Evolutionary conservation across 2,797 vertebrate species (phyloP), one percentile per base, ranked within the genome.

Genomic region (Gymnodraco acuticeps): DNA sequence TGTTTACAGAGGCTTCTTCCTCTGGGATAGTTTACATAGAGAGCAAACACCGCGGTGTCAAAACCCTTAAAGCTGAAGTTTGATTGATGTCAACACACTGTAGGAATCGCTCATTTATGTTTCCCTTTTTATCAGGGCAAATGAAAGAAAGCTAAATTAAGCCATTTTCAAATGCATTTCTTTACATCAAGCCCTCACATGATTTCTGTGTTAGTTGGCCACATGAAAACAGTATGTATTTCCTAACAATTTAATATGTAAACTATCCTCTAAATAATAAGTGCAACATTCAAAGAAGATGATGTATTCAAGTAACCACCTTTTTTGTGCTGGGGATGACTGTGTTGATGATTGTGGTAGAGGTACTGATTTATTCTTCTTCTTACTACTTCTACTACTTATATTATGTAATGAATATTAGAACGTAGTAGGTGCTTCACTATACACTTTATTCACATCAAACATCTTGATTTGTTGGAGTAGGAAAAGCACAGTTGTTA

Each of bases 1-100:
- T 65, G 71, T 75, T 79, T 78, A 74, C 46, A 54, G 4, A 63
- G 15, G 48, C 12, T 11, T 15, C 11, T 47, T 75, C 27, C 43
- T 54, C 38, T 67, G 16, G 4, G 51, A 68, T 31, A 54, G 52
- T 78, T 83, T 80, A 73, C 15, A 45, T 52, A 0, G 12, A 46
- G 59, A 51, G 47, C 64, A 73, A 71, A 67, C 53, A 23, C 23
- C 4, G 16, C 47, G 27, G 23, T 56, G 48, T 60, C 14, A 9
- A 43, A 75, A 19, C 16, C 31, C 14, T 54, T 1, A 17, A 11
- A 58, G 42, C 15, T 56, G 55, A 58, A 66, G 31, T 70, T 64
- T 70, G 42, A 81, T 58, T 47, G 1, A 46, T 53, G 27, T 59
- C 43, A 33, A 23, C 33, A 55, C 38, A 12, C 10, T 14, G 27